Conservation (phyloP, 37 sponge, comb jelly and placozoan species). For the Eunapius fragilis region DNA sequence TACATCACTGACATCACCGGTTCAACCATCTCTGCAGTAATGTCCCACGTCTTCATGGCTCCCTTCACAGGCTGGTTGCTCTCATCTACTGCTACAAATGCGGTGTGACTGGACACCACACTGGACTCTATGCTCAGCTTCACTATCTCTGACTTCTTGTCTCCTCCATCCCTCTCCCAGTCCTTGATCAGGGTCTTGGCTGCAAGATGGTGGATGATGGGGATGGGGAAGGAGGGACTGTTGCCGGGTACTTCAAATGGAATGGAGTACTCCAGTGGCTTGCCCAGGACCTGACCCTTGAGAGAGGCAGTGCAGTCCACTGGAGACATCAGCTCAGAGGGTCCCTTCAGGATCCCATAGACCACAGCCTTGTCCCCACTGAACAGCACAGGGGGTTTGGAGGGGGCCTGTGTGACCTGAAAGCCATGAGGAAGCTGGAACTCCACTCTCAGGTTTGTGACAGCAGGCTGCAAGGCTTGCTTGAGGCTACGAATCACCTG, state of each 20-base stretch:
- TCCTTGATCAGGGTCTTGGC: slow-evolving; percentile 52
- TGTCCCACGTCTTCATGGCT: slow-evolving; percentile 16
- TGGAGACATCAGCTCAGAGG: slow-evolving; percentile 1
- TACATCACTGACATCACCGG: too few species aligned
- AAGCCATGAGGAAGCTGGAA: slow-evolving; percentile 9
- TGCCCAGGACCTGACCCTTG: neutral
- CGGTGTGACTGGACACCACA: slow-evolving; percentile 59
- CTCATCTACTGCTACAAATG: slow-evolving; percentile 69
- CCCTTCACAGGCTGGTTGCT: slow-evolving; percentile 13
- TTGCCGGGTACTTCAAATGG: neutral
- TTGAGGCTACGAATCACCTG: slow-evolving; percentile 65
- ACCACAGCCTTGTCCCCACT: slow-evolving; percentile 44
- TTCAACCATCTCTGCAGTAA: neutral
- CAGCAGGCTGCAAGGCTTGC: slow-evolving; percentile 49
- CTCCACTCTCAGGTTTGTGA: slow-evolving; percentile 15
- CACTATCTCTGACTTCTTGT: slow-evolving; percentile 43
- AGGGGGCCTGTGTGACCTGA: slow-evolving; percentile 21
- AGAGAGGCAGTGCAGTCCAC: slow-evolving; percentile 6
- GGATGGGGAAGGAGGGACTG: neutral
- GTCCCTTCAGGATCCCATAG: slow-evolving; percentile 43
- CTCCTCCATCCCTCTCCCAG: neutral
- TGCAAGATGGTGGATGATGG: slow-evolving; percentile 64
- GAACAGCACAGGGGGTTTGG: slow-evolving; percentile 44
- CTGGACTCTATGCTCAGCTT: slow-evolving; percentile 54
- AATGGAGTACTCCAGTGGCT: neutral